phyloP scores from a whole-genome alignment of 2,797 vertebrate species.

The Characodon lateralis region DNA sequence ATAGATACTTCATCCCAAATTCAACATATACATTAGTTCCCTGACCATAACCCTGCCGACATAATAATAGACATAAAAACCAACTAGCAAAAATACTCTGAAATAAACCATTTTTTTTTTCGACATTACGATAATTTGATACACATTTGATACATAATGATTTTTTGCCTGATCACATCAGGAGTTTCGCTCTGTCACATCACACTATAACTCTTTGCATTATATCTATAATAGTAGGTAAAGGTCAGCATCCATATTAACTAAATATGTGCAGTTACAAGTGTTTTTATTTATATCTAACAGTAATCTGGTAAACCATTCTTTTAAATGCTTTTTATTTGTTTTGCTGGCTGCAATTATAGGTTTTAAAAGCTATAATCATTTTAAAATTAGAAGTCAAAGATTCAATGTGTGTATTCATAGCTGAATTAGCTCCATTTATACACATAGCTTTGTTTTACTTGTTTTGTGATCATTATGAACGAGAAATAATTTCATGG shows the following conservation, averaged over 20 bases:
- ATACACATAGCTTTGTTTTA: not conserved
- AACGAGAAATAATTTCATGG: not conserved
- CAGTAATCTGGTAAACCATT: not conserved
- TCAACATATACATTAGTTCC: too few species aligned
- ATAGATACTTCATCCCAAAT: not conserved
- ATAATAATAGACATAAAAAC: too few species aligned
- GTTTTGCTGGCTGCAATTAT: not conserved
- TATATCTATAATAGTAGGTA: not conserved
- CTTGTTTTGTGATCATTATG: too few species aligned
- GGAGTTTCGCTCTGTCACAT: not conserved
- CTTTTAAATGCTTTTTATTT: not conserved
- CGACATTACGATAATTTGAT: not conserved
- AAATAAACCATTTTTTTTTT: not conserved
- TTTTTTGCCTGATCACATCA: not conserved
- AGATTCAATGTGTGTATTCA: not conserved
- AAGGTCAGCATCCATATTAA: not conserved
- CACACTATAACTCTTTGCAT: not conserved
- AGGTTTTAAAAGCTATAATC: not conserved
- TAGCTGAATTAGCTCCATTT: not conserved
- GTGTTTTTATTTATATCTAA: not conserved
- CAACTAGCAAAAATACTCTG: not conserved
- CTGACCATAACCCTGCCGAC: not conserved
- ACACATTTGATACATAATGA: too few species aligned
- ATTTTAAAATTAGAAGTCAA: not conserved
- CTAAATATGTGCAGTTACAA: not conserved